Percentiles rank a stretch among this genome's conserved stretches.
Conservation (phyloP, 2,797 vertebrate species). For the Rhinophrynus dorsalis region DNA sequence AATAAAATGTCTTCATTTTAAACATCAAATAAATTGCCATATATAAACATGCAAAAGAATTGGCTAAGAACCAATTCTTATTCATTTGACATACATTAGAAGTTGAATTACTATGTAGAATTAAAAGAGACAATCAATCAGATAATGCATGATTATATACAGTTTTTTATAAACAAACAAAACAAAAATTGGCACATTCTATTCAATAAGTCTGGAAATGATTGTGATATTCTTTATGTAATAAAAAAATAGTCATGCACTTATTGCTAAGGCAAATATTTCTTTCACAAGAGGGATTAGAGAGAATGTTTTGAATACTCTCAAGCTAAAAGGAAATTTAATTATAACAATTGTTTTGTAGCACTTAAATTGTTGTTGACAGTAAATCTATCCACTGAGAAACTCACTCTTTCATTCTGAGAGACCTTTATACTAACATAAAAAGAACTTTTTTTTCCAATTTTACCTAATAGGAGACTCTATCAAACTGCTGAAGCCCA, state of each 20-base stretch:
- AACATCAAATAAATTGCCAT: no score
- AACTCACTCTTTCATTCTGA: slow-evolving; percentile 52
- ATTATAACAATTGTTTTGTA: slow-evolving; percentile 67
- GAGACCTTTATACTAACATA: slow-evolving; percentile 60
- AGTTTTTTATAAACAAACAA: no score
- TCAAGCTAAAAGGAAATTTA: slow-evolving; percentile 61
- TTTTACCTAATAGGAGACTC: slow-evolving; percentile 68
- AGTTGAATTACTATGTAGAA: no score
- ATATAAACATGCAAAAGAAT: no score
- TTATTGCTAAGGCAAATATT: slow-evolving; percentile 59
- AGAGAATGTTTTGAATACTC: slow-evolving; percentile 59
- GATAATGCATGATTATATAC: no score
- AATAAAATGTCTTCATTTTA: no score
- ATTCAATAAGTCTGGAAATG: background rate
- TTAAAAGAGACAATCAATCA: no score
- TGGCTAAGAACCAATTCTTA: no score
- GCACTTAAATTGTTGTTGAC: slow-evolving; percentile 64
- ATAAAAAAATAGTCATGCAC: slow-evolving; percentile 52
- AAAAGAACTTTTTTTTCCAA: slow-evolving; percentile 69
- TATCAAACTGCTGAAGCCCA: slow-evolving; percentile 83
- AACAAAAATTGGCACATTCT: no score
- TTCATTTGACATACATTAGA: no score
- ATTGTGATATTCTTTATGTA: slow-evolving; percentile 50
- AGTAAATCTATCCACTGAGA: slow-evolving; percentile 57
- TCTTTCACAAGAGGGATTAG: slow-evolving; percentile 46